Percentiles rank a stretch among this genome's conserved stretches.
phyloP scores from a whole-genome alignment of 2,113 vertebrate genomes.

The Rhombomys opimus region DNA sequence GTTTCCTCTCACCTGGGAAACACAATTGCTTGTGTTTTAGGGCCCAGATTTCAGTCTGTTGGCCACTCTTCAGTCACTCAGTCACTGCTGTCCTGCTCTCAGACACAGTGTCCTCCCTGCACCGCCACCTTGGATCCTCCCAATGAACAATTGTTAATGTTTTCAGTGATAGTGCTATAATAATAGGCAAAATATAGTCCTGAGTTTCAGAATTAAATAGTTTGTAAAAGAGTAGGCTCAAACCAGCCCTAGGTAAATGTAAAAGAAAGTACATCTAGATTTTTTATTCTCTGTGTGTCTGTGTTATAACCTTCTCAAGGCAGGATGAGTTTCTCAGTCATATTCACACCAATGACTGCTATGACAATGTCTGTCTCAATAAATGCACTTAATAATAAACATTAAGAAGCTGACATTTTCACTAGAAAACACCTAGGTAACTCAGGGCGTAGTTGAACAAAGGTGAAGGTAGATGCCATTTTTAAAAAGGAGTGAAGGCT shows the following conservation, averaged over 20 bases:
- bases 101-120: too few species aligned
- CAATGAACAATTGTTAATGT: constrained; percentile 40
- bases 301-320: constrained; percentile 1
- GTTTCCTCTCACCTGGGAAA: too few species aligned
- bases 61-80: too few species aligned
- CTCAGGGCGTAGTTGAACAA: constrained; percentile 17
- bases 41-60: too few species aligned
- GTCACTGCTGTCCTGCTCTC: too few species aligned
- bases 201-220: constrained; percentile 50
- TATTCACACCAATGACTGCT: constrained; percentile 47
- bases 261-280: neutral
- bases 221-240: constrained; percentile 11
- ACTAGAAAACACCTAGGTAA: constrained; percentile 51
- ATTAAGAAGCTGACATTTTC: constrained; percentile 66
- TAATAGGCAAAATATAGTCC: constrained; percentile 23
- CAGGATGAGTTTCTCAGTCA: constrained; percentile 36
- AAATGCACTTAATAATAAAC: constrained; percentile 65
- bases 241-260: neutral
- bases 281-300: neutral
- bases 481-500: constrained; percentile 7
- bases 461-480: constrained; percentile 11
- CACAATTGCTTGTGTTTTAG: too few species aligned
- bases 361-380: constrained; percentile 57
- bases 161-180: neutral
- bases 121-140: too few species aligned